Evolutionary conservation across 2,888 invertebrate genomes (phyloP), one percentile per base, ranked within the genome.

Genomic region (Zaprionus bogoriensis): DNA sequence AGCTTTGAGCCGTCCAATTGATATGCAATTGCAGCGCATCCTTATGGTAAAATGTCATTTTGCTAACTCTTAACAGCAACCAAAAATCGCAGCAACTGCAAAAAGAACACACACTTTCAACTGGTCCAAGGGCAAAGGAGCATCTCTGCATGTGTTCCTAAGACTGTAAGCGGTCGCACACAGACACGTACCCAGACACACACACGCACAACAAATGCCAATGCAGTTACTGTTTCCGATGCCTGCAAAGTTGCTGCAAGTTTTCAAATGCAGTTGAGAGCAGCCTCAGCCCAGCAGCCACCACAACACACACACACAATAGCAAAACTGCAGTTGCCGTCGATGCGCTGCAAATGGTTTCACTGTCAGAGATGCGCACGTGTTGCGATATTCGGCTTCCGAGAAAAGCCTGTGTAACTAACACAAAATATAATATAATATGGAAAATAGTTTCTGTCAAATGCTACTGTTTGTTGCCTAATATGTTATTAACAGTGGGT

Each of bases 41-140:
- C 66, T 63, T 58, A 54, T 61, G 36, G 63, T 42, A 57, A 47
- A 12, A 47, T 73, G 57, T 22, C 36, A 28, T 64, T 76, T 66
- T 64, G 68, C 69, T 54, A 62, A 65, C 59, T 50, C 41, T 51
- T 64, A 51, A 51, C 44, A 62, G 44, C 51, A 44, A 45, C 28
- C 55, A 60, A 54, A 67, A 74, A 62, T 66, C 77, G 66, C 36
- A 52, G 46, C 54, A 58, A 36, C 70, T 63, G 14, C 4, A 27
- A 55, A 51, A 66, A 45, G 36, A 47, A 38, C 44, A 59, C 61
- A 50, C 45, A 42, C 48, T 54, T 14, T 3, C 23, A 27, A 70
- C 46, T 36, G 50, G 50, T 23, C 23, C 14, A 38, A 25, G 25
- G 9, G 17, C 22, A 28, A 64, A 32, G 28, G 28, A 14, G 32